Evolutionary conservation across 2,113 vertebrate species (phyloP).

Genomic region (Pachypanchax playfairii): DNA sequence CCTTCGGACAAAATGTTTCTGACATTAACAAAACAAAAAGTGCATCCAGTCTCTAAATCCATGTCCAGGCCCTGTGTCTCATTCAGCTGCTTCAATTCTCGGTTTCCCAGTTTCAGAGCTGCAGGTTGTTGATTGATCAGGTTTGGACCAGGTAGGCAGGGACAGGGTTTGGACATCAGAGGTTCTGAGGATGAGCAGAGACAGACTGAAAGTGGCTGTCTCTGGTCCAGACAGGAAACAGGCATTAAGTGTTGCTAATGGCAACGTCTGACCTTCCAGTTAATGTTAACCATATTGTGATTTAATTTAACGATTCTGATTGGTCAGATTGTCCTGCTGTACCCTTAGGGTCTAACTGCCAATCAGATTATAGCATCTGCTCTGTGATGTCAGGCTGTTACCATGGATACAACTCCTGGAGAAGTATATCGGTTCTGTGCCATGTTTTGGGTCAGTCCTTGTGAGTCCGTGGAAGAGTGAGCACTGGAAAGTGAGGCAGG

Average conservation of each 20-base stretch:
- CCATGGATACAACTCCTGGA: background rate
- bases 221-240: background rate
- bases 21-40: too few species aligned
- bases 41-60: too few species aligned
- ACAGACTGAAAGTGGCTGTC: background rate
- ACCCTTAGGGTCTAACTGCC: conserved; percentile 47
- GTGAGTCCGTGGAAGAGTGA: background rate
- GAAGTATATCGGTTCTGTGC: background rate
- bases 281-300: conserved; percentile 25
- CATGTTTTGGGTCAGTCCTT: conserved; percentile 15
- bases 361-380: conserved; percentile 57
- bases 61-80: too few species aligned
- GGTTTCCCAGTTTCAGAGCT: too few species aligned
- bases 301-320: conserved; percentile 44
- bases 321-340: conserved; percentile 12
- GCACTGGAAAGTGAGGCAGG: background rate
- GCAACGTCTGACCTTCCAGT: conserved; percentile 16
- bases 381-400: conserved; percentile 22
- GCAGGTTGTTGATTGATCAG: too few species aligned
- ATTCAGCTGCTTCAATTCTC: too few species aligned
- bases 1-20: too few species aligned
- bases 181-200: background rate
- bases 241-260: conserved; percentile 15
- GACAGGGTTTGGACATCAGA: too few species aligned
- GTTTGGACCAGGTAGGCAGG: too few species aligned